Evolutionary conservation across 2,113 vertebrate species (phyloP).

Genomic region (Arvicanthis niloticus): DNA sequence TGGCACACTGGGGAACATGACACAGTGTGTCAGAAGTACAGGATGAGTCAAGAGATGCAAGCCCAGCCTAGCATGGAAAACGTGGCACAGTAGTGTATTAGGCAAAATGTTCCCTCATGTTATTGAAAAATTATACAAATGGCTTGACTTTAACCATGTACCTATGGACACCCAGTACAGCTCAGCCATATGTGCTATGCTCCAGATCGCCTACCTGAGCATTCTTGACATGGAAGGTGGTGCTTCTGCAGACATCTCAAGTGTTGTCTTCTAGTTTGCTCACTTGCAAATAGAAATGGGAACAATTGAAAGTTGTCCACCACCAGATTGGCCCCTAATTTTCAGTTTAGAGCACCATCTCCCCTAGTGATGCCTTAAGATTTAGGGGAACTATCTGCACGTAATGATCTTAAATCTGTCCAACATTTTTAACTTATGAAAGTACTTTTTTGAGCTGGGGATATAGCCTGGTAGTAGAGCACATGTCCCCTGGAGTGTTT

Average conservation of each 20-base stretch:
- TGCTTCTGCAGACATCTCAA: constrained; percentile 29
- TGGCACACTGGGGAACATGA: neutral
- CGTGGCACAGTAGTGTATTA: neutral
- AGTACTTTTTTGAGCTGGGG: neutral
- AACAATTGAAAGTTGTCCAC: neutral
- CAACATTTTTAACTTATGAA: constrained; percentile 1
- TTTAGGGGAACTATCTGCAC: neutral
- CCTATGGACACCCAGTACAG: neutral
- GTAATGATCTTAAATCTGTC: neutral
- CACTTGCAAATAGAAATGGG: neutral
- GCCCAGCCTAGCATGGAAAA: neutral
- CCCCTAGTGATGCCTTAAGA: neutral
- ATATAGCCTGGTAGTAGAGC: neutral
- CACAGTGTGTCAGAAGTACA: neutral
- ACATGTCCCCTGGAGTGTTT: no score
- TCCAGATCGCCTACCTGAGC: neutral
- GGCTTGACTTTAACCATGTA: neutral
- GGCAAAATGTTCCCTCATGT: neutral
- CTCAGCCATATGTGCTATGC: neutral
- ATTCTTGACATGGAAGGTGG: neutral
- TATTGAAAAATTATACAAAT: constrained; percentile 19
- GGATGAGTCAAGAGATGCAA: neutral
- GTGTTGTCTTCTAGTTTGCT: neutral
- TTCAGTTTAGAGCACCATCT: neutral
- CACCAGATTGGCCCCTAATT: neutral